A percentile compares a stretch with the other conserved stretches of the same genome.
These are phyloP conservation scores for Gymnothorax javanicus DNA, from an alignment of 2,797 vertebrate genomes.

Conservation along the genomic window DNA sequence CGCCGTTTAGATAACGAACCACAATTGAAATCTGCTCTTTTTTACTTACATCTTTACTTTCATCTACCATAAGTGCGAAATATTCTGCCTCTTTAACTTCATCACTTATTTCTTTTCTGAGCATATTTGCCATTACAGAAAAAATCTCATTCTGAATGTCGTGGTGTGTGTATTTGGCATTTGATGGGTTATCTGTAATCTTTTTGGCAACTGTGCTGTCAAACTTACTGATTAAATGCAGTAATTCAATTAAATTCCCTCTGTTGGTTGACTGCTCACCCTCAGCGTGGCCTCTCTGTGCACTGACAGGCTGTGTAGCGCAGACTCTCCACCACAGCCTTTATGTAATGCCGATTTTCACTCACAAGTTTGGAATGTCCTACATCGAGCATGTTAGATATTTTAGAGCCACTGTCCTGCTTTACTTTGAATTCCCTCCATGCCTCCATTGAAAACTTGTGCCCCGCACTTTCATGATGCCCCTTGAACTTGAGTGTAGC, in stretches of 20 bases:
- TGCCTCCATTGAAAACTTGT: too few species aligned
- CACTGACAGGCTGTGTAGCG: background rate
- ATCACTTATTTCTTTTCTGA: too few species aligned
- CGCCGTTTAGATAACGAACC: too few species aligned
- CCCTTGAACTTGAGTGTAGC: background rate
- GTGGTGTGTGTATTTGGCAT: slow-evolving; percentile 26
- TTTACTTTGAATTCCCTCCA: background rate
- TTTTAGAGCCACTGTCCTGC: too few species aligned
- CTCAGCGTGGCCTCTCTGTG: slow-evolving; percentile 8
- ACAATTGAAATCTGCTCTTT: too few species aligned
- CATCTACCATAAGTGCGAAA: too few species aligned
- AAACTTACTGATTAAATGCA: slow-evolving; percentile 24
- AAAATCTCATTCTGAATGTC: slow-evolving; percentile 31
- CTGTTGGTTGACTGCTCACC: slow-evolving; percentile 8
- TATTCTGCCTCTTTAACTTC: too few species aligned
- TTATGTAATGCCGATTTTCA: slow-evolving; percentile 16
- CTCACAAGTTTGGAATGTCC: slow-evolving; percentile 14
- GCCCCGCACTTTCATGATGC: slow-evolving; percentile 5
- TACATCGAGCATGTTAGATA: too few species aligned
- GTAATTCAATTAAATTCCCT: slow-evolving; percentile 22
- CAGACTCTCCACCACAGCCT: slow-evolving; percentile 20
- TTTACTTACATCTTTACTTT: too few species aligned
- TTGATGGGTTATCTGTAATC: slow-evolving; percentile 21
- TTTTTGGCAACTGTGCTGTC: slow-evolving; percentile 28
- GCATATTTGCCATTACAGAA: background rate